A percentile compares a stretch with the other conserved stretches of the same genome.
phyloP scores from a whole-genome alignment of 2,888 invertebrate species.

The Apamea monoglypha region DNA sequence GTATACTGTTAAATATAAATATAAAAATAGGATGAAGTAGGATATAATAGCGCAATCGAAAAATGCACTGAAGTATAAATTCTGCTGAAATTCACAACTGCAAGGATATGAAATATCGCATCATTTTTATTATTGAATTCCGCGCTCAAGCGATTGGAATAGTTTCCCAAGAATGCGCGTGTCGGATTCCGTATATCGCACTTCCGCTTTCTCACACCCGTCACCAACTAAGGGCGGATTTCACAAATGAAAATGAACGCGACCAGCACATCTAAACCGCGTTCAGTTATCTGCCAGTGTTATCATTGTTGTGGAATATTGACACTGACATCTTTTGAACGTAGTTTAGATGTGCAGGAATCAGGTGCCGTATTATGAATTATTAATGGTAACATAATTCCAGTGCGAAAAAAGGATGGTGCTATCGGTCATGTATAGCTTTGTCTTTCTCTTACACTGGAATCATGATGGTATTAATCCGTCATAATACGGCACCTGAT shows the following conservation, averaged over 20 bases:
- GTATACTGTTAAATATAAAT: background rate
- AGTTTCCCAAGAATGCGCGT: constrained; percentile 51
- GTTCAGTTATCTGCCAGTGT: background rate
- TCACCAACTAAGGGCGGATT: background rate
- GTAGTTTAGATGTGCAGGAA: background rate
- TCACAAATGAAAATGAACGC: background rate
- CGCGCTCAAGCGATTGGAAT: constrained; percentile 43
- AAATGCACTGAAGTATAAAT: constrained; percentile 17
- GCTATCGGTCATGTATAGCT: background rate
- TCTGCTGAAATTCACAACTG: constrained; percentile 5
- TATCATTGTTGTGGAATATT: background rate
- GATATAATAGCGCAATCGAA: background rate
- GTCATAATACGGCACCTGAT: background rate
- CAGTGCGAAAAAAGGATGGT: background rate
- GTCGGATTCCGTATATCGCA: constrained; percentile 21
- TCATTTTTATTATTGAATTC: constrained; percentile 48
- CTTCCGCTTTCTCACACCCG: constrained; percentile 8
- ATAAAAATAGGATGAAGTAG: background rate
- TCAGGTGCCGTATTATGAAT: background rate
- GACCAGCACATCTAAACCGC: background rate
- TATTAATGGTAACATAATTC: background rate
- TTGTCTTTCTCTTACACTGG: background rate
- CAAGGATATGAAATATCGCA: constrained; percentile 23
- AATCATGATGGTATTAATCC: background rate
- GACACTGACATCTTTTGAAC: background rate